These are phyloP conservation scores for Balaenoptera acutorostrata DNA, from an alignment of 2,113 vertebrate species.

Conservation along the genomic window DNA sequence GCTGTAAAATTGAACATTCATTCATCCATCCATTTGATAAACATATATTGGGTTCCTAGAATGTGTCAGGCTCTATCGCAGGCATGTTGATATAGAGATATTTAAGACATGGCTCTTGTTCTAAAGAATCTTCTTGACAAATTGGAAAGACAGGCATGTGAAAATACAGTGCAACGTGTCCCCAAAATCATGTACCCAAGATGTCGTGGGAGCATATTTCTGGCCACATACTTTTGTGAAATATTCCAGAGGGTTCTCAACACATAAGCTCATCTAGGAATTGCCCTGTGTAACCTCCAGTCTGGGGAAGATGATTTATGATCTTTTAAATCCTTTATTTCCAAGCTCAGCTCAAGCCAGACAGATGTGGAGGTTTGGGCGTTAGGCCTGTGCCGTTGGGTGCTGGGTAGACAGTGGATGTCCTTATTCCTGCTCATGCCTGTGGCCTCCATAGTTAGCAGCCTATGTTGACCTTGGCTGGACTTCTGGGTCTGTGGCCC, in stretches of 20 bases:
- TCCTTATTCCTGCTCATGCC: neutral
- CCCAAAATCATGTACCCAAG: neutral
- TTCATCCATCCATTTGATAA: neutral
- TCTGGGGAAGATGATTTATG: slow-evolving; percentile 28
- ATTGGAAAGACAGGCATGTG: neutral
- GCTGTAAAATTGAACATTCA: neutral
- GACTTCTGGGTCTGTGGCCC: neutral
- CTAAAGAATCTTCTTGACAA: neutral
- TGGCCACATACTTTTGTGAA: neutral
- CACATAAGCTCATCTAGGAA: neutral
- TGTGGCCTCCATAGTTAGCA: neutral
- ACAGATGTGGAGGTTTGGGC: neutral
- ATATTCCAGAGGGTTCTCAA: neutral
- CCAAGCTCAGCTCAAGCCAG: neutral
- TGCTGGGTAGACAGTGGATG: neutral
- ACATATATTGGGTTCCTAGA: neutral
- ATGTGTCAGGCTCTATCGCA: neutral
- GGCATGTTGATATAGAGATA: neutral
- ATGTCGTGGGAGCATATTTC: neutral
- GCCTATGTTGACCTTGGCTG: slow-evolving; percentile 26
- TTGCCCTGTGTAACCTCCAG: neutral
- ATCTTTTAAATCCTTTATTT: slow-evolving; percentile 42
- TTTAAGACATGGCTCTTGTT: neutral
- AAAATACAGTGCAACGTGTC: neutral
- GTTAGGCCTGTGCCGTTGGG: neutral